Evolutionary conservation across 2,113 vertebrate genomes (phyloP), one percentile per base, ranked within the genome.

Genomic region (Aegypius monachus): DNA sequence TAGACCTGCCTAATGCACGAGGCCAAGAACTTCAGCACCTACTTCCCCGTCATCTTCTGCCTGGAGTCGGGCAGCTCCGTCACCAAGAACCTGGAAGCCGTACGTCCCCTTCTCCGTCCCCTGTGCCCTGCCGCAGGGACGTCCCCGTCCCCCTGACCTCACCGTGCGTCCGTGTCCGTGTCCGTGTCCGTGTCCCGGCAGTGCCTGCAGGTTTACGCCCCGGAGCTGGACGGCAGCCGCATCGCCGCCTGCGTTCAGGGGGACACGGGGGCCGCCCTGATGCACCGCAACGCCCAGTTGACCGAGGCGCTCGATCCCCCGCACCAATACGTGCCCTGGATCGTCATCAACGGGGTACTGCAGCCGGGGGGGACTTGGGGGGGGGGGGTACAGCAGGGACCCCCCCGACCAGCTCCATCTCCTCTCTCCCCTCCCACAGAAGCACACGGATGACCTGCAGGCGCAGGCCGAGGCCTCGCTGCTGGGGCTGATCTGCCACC

Each of bases 301-400:
- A 99, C 99, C 0, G 10, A 82, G 0, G 98, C 98, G 0, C 97
- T 99, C 43, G 77, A 98, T 2, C 99, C 99, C 2, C 98, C 98
- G 0, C 99, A 99, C 40, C 0, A 98, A 3, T 99, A 98, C 7
- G 99, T 99, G 67, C 99, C 99, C 67, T 99, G 99, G 99, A 89
- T 99, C n/a, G 97, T 99, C 42, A 42, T 99, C 86, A 99, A 99
- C 2, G 99, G 98, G 98, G 99, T 99, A 97, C 0, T 6, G 6
- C 1, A 32, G 55, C 9, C 25, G 5, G 22, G 15, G 11, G 23
- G 48, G 20, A 20, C 43, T 48, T 13, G 21, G 47, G 21, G 13
- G 14, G 9, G 27, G 11, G 9, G 12, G 31, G 7, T 26, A 20
- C 34, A 4, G 5, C 5, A 8, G 42, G 55, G 22, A 52, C 13